phyloP scores from a whole-genome alignment of 2,797 vertebrate genomes.

The Nannoperca obscura region DNA sequence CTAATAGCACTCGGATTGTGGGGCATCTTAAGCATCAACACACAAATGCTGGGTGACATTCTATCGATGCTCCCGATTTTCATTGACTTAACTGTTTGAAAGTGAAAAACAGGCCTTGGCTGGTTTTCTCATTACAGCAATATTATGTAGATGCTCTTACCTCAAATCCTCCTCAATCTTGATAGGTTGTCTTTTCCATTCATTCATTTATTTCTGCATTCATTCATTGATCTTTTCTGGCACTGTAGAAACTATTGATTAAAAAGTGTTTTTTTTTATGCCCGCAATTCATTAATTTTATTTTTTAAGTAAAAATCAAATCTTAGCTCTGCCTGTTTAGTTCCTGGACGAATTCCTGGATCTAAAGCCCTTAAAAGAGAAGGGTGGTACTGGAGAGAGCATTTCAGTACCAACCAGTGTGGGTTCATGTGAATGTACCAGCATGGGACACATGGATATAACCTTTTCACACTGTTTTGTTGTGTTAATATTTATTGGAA shows the following conservation, averaged over 20 bases:
- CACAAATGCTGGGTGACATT: slow-evolving; percentile 41
- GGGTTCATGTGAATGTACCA: neutral
- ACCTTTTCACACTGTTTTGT: slow-evolving; percentile 1
- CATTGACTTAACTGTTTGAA: slow-evolving; percentile 40
- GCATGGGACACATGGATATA: neutral
- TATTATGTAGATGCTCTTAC: slow-evolving; percentile 14
- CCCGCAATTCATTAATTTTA: slow-evolving; percentile 11
- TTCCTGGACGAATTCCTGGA: slow-evolving; percentile 30
- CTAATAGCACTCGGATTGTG: slow-evolving; percentile 48
- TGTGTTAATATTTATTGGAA: neutral
- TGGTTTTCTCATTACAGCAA: slow-evolving; percentile 31
- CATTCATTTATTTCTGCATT: neutral
- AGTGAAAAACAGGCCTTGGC: slow-evolving; percentile 15
- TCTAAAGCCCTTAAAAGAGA: slow-evolving; percentile 15
- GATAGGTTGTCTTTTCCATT: neutral
- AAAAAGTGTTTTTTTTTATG: neutral
- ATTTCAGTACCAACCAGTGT: neutral
- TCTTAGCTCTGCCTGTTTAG: neutral
- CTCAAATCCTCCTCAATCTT: neutral
- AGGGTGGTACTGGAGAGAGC: neutral
- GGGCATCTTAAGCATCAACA: slow-evolving; percentile 42
- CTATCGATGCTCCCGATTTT: slow-evolving; percentile 33
- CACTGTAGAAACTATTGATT: neutral
- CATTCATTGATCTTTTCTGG: neutral
- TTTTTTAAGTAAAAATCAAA: slow-evolving; percentile 12